These are phyloP conservation scores for Stegana nigrithorax DNA, from an alignment of 2,888 invertebrate species.

Conservation along the genomic window DNA sequence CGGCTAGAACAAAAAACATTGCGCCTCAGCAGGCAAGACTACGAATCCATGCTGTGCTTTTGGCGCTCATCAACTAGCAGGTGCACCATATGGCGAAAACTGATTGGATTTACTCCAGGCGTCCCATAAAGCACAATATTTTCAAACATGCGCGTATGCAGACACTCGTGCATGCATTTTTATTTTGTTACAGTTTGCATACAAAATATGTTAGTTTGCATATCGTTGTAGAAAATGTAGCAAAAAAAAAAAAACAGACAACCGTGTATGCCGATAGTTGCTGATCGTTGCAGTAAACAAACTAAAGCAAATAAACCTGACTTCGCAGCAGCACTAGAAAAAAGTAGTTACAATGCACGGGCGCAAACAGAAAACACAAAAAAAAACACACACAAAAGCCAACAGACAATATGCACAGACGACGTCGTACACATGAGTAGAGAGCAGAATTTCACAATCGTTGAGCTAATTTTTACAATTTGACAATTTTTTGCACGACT, in stretches of 20 bases:
- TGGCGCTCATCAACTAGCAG: constrained; percentile 7
- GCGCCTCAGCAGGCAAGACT: constrained; percentile 34
- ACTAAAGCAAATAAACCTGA: constrained; percentile 23
- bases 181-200: constrained; percentile 33
- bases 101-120: not conserved
- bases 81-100: not conserved
- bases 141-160: constrained; percentile 30
- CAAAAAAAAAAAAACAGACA: constrained; percentile 30
- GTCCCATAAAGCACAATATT: no score
- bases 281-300: constrained; percentile 22
- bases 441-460: constrained; percentile 56
- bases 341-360: not conserved
- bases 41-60: constrained; percentile 15
- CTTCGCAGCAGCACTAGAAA: constrained; percentile 2
- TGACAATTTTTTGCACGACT: constrained; percentile 60
- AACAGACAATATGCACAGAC: not conserved
- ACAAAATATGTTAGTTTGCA: constrained; percentile 51
- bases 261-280: constrained; percentile 22
- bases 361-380: constrained; percentile 15
- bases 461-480: constrained; percentile 63
- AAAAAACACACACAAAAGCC: not conserved
- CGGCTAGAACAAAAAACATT: constrained; percentile 42
- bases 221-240: constrained; percentile 38
- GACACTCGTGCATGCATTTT: constrained; percentile 21
- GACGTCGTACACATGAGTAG: constrained; percentile 41